Evolutionary conservation across 2,888 invertebrate species (phyloP).

Genomic region (Kryphioiulus occultus): DNA sequence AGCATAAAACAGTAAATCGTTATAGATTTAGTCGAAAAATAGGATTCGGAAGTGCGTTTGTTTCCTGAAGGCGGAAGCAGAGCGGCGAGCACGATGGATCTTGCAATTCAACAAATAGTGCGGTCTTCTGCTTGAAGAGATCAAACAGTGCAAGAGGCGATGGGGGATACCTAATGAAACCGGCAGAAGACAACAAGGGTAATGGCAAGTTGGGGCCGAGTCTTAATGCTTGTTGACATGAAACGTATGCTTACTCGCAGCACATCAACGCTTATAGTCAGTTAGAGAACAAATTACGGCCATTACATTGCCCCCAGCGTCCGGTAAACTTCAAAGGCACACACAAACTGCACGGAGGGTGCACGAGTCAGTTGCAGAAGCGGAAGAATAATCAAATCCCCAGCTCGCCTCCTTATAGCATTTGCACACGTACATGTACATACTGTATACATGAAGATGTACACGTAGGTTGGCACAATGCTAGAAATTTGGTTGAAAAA

Average conservation of each 20-base stretch:
- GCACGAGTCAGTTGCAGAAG: too few species aligned
- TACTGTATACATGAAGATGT: too few species aligned
- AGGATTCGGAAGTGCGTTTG: neutral
- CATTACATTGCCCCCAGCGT: neutral
- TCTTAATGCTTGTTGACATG: slow-evolving; percentile 1
- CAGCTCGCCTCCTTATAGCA: too few species aligned
- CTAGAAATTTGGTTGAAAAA: too few species aligned
- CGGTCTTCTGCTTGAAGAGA: neutral
- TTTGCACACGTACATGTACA: too few species aligned
- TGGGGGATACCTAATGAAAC: neutral
- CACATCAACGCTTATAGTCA: neutral
- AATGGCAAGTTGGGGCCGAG: neutral
- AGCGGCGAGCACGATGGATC: neutral
- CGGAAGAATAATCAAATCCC: too few species aligned
- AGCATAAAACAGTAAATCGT: too few species aligned
- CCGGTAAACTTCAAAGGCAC: neutral
- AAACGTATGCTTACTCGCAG: neutral
- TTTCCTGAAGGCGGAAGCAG: neutral
- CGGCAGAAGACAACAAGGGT: neutral
- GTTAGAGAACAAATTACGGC: neutral
- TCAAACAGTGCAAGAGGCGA: neutral
- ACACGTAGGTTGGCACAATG: too few species aligned
- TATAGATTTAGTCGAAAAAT: neutral
- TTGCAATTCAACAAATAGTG: neutral
- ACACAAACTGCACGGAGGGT: neutral